Evolutionary conservation across 2,888 invertebrate genomes (phyloP), one percentile per base, ranked within the genome.

Genomic region (Patella pellucida): DNA sequence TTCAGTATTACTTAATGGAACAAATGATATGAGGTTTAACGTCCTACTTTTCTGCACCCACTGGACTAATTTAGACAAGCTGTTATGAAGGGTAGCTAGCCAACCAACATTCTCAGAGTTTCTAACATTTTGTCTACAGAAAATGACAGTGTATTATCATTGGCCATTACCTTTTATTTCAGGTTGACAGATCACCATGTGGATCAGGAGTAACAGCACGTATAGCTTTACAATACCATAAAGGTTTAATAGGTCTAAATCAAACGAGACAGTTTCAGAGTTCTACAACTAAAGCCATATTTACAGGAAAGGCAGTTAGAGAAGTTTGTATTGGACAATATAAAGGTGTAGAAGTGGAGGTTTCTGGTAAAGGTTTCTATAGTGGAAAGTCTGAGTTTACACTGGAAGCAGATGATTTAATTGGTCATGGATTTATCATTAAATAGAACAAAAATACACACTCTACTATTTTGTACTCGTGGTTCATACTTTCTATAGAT

Each of bases 151-250:
- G 54, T 54, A 54, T 16, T 16, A 54, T n/a, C n/a, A 54, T 41
- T 54, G 7, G n/a, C n/a, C 54, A 15, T 54, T 62, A 62, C 19
- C 71, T 52, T 81, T n/a, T 27, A 68, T 79, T 79, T 4, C 81
- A 91, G 91, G 88, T 91, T 7, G 91, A 91, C 78, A 84, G 91
- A n/a, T 87, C 89, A 50, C 91, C 91, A 0, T 87, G 87, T 69
- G 91, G 91, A 3, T 91, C 91, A 0, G 91, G 91, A 14, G 86
- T 87, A 0, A 87, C 90, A 4, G 90, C 91, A 31, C 81, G 91
- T 62, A 81, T 91, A 5, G 91, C 91, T 23, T 82, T 88, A 9
- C 89, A 89, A 81, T 85, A 83, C 71, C 76, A 78, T 27, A 86
- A 83, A 70, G 83, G 85, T 5, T 78, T 80, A 54, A 83, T 90